Evolutionary conservation across 2,888 invertebrate species (phyloP).

Genomic region (Gymnoscelis rufifasciata): DNA sequence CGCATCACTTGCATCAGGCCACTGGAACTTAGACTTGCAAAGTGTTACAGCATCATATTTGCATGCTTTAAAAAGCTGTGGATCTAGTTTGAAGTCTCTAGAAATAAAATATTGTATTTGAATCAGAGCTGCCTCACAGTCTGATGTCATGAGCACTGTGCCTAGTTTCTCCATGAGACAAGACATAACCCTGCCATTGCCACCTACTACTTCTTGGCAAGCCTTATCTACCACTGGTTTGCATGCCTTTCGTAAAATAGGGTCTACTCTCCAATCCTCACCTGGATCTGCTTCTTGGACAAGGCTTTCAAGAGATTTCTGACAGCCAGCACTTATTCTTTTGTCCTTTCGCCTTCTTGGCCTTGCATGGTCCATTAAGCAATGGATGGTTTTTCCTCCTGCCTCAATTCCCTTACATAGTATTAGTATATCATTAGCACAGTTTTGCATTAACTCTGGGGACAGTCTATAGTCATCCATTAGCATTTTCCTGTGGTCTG

Average conservation of each 20-base stretch:
- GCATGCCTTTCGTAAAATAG: conserved; percentile 91
- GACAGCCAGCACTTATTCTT: conserved; percentile 84
- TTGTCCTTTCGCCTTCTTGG: conserved; percentile 81
- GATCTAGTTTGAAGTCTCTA: conserved; percentile 95
- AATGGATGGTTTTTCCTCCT: conserved; percentile 95
- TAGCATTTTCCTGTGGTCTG: conserved; percentile 92
- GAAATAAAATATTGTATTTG: conserved; percentile 99
- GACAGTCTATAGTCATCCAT: conserved; percentile 96
- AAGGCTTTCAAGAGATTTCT: conserved; percentile 87
- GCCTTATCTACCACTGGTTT: conserved; percentile 88
- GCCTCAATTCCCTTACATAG: conserved; percentile 87
- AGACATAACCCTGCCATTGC: conserved; percentile 90
- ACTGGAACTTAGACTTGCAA: conserved; percentile 88
- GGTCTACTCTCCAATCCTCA: conserved; percentile 97
- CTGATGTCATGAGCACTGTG: conserved; percentile 88
- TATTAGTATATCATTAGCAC: conserved; percentile 89
- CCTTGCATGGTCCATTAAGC: conserved; percentile 93
- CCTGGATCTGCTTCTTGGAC: conserved; percentile 94
- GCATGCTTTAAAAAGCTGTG: conserved; percentile 92
- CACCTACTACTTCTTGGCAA: conserved; percentile 85
- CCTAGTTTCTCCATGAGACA: conserved; percentile 96
- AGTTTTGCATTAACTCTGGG: conserved; percentile 93
- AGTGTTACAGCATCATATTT: conserved; percentile 89
- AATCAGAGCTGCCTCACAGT: conserved; percentile 93
- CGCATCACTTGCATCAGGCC: conserved; percentile 83